Percentiles rank a stretch among this genome's conserved stretches.
Conservation (phyloP, 1,140 invertebrate genomes). For the Lysiphlebus fabarum region DNA sequence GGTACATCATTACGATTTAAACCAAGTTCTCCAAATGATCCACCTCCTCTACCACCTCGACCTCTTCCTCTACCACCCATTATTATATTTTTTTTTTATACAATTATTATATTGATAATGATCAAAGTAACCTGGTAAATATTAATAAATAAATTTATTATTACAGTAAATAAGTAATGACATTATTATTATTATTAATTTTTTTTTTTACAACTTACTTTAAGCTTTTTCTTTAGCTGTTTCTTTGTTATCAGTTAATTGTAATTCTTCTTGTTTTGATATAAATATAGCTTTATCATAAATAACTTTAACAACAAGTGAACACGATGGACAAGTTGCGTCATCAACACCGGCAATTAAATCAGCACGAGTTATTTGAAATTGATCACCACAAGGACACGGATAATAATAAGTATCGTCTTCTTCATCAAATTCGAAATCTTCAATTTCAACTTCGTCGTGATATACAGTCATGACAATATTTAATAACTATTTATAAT, state of each 20-base stretch:
- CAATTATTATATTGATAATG: no score
- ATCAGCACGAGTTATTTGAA: conserved; percentile 55
- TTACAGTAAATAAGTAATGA: no score
- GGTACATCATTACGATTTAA: conserved; percentile 60
- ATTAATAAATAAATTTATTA: neutral
- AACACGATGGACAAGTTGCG: conserved; percentile 97
- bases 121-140: neutral
- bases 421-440: conserved; percentile 98
- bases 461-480: conserved; percentile 84
- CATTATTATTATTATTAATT: neutral
- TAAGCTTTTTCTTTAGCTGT: conserved; percentile 32
- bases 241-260: conserved; percentile 38
- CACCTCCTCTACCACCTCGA: no score
- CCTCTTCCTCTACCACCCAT: conserved; percentile 51
- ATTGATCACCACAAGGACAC: conserved; percentile 86
- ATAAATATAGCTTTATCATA: conserved; percentile 61
- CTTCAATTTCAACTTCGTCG: conserved; percentile 99
- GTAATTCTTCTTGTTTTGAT: conserved; percentile 42
- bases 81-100: neutral
- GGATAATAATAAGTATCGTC: conserved; percentile 96
- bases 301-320: conserved; percentile 94
- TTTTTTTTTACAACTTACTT: conserved; percentile 14
- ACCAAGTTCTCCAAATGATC: no score
- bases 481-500: no score
- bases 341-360: conserved; percentile 90